Base-by-base conservation (phyloP, 53 echinoderm and acorn worm genomes). In the Hippasteria phrygiana region DNA sequence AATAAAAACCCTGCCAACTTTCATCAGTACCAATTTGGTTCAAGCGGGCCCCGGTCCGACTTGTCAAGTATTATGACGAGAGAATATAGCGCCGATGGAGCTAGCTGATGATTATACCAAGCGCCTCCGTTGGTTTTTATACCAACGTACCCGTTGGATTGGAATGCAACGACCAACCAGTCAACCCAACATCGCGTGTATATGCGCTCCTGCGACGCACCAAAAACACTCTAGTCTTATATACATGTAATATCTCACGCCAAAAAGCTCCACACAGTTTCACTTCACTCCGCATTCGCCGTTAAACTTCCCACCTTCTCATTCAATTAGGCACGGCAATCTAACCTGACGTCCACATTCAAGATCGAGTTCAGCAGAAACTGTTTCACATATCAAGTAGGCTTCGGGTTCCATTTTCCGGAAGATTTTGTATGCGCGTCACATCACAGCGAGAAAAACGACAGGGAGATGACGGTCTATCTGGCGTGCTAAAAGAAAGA, bases 11-110 rank as follows among this genome's bases (percentile, higher is more conserved):
- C 64, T 85, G 85, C 85, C 85, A 85, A 85, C 47, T 85, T 50
- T 85, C 85, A 85, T 85, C 38, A 33, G 82, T 38, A 45, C 82
- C 63, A 46, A 66, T 65, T 82, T 80, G 7, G 12, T 67, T 36
- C 69, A 14, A 11, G 69, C 69, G 33, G 69, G 69, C 69, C 69
- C 69, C 69, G 10, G 69, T 67, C 69, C 64, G 64, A 10, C 64
- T 63, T 4, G 12, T 35, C 16, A 14, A 67, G 12, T 67, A 3
- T 32, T 35, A 35, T 36, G 3, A 8, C 11, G 18, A 11, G 22
- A 18, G 3, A 31, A 67, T 4, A 67, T 14, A 35, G 16, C 10
- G 33, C 69, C 34, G 69, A 67, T 35, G 14, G 14, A 67, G 8
- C 26, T 59, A n/a, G n/a, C n/a, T n/a, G n/a, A n/a, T n/a, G n/a